These are phyloP conservation scores for Thymelicus acteon DNA, from an alignment of 2,888 invertebrate species.

Conservation along the genomic window DNA sequence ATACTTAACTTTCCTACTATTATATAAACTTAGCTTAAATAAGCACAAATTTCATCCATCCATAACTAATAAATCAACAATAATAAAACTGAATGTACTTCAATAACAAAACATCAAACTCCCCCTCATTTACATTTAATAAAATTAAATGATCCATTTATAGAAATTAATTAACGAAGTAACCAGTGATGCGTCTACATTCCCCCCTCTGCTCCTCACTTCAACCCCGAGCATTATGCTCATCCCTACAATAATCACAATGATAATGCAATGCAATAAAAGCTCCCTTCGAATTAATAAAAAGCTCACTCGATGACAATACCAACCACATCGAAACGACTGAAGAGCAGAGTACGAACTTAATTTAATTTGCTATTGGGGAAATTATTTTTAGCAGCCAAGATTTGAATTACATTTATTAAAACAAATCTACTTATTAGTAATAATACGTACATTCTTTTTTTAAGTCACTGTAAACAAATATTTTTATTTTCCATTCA, in stretches of 20 bases:
- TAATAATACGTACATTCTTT: too few species aligned
- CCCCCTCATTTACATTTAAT: slow-evolving; percentile 83
- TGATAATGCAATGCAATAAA: slow-evolving; percentile 72
- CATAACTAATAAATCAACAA: slow-evolving; percentile 23
- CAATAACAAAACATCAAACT: slow-evolving; percentile 63
- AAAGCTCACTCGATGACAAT: slow-evolving; percentile 81
- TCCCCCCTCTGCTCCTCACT: slow-evolving; percentile 44
- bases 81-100: slow-evolving; percentile 44
- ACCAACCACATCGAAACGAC: slow-evolving; percentile 74
- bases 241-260: slow-evolving; percentile 66
- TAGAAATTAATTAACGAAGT: slow-evolving; percentile 82
- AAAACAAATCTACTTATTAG: slow-evolving; percentile 15
- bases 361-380: slow-evolving; percentile 67
- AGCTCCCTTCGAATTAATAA: slow-evolving; percentile 80
- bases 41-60: neutral
- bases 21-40: neutral
- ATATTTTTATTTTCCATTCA: too few species aligned
- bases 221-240: slow-evolving; percentile 56
- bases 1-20: too few species aligned
- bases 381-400: slow-evolving; percentile 47
- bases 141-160: slow-evolving; percentile 85
- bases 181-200: slow-evolving; percentile 77
- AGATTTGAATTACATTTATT: slow-evolving; percentile 19
- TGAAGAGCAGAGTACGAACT: slow-evolving; percentile 65
- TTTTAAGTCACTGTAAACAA: too few species aligned